Conservation (phyloP, 2,888 invertebrate species). For the Operophtera brumata region DNA sequence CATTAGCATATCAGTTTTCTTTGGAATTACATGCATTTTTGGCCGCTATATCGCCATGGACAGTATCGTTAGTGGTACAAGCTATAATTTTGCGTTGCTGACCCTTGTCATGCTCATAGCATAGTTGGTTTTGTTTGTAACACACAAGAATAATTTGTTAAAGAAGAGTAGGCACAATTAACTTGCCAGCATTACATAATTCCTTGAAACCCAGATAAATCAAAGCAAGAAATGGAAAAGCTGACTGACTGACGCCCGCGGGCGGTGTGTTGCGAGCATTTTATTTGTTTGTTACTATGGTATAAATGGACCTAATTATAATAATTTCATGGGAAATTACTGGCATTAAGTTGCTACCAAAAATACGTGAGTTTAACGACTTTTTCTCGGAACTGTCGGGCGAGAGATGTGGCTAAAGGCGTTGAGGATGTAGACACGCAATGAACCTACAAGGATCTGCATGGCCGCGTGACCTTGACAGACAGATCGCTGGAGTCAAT, state of each 20-base stretch:
- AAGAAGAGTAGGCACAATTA: conserved; percentile 15
- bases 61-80: no score
- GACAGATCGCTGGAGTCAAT: conserved; percentile 10
- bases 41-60: no score
- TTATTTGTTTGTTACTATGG: conserved; percentile 79
- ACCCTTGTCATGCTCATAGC: neutral
- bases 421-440: conserved; percentile 53
- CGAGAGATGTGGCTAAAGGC: conserved; percentile 60
- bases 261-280: conserved; percentile 64
- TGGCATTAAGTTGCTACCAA: conserved; percentile 80
- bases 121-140: neutral
- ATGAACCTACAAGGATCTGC: conserved; percentile 40
- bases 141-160: conserved; percentile 1
- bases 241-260: conserved; percentile 47
- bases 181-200: conserved; percentile 25
- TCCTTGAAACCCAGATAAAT: conserved; percentile 50
- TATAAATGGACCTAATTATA: conserved; percentile 79
- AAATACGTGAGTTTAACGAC: conserved; percentile 80
- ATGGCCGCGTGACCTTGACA: conserved; percentile 60
- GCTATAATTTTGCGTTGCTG: neutral
- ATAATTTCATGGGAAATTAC: conserved; percentile 79
- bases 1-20: conserved; percentile 6
- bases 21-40: neutral
- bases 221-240: conserved; percentile 48
- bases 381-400: conserved; percentile 74